Percentiles rank a stretch among this genome's conserved stretches.
phyloP scores from a whole-genome alignment of 2,797 vertebrate genomes.

The Strix occidentalis region DNA sequence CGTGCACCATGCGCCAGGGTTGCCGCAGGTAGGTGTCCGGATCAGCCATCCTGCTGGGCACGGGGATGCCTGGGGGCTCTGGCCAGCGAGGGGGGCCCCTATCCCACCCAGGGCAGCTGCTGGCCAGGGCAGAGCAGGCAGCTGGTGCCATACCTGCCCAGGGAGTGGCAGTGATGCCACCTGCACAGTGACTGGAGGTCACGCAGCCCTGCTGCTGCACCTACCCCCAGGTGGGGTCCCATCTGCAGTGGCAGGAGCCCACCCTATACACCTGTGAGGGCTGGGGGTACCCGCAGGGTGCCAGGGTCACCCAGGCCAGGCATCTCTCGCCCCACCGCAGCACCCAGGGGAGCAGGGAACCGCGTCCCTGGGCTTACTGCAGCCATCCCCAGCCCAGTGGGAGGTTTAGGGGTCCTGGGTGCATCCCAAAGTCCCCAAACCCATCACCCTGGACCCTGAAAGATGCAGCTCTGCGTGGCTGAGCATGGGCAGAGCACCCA shows the following conservation, averaged over 20 bases:
- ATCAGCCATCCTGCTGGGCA: slow-evolving; percentile 14
- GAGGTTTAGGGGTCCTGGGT: background rate
- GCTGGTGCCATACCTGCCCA: rapidly evolving
- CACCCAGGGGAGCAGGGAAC: background rate
- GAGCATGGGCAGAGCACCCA: background rate
- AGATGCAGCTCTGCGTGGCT: rapidly evolving
- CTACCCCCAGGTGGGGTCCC: rapidly evolving
- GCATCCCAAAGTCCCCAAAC: background rate
- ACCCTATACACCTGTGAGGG: background rate
- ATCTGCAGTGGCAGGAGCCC: rapidly evolving
- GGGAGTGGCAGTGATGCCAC: rapidly evolving
- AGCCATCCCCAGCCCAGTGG: background rate
- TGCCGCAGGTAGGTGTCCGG: background rate
- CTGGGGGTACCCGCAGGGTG: rapidly evolving
- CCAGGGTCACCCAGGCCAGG: background rate
- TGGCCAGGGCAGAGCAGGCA: too few relatives aligned
- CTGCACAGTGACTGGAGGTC: background rate
- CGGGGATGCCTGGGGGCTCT: rapidly evolving
- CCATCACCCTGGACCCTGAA: background rate
- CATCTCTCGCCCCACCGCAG: background rate
- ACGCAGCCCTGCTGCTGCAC: rapidly evolving
- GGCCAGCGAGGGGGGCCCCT: rapidly evolving
- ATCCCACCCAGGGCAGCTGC: rapidly evolving
- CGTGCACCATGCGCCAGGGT: slow-evolving; percentile 35
- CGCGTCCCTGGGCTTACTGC: rapidly evolving